phyloP scores from a whole-genome alignment of 2,113 vertebrate species.

The Coryphaenoides rupestris region DNA sequence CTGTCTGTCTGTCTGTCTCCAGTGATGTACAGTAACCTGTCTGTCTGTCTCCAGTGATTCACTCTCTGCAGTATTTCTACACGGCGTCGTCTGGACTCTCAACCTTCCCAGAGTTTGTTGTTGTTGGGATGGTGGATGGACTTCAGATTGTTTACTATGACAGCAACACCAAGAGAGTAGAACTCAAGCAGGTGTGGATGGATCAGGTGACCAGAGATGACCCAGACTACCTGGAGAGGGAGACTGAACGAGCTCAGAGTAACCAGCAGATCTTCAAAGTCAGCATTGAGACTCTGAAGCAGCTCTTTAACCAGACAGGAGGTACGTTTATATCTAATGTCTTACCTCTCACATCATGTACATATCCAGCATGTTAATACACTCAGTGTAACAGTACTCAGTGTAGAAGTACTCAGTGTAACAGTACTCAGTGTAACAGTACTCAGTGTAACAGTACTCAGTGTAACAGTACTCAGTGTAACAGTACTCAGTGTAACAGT shows the following conservation, averaged over 20 bases:
- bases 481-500: too few relatives aligned
- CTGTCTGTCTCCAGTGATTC: too few relatives aligned
- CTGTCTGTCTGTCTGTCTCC: too few relatives aligned
- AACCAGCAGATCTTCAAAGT: fast-evolving
- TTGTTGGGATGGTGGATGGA: conserved; percentile 38
- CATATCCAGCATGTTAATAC: neutral
- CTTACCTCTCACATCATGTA: neutral
- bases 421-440: too few relatives aligned
- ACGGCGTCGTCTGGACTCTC: conserved; percentile 8
- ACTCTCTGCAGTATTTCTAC: conserved; percentile 35
- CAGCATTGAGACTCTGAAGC: conserved; percentile 7
- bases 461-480: too few relatives aligned
- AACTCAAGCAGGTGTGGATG: too few relatives aligned
- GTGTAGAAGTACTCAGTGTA: too few relatives aligned
- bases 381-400: neutral
- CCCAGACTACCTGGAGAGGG: neutral
- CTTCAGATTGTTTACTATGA: too few relatives aligned
- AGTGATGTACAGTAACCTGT: too few relatives aligned
- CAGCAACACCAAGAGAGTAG: too few relatives aligned
- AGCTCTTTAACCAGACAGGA: conserved; percentile 45
- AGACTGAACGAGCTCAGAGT: fast-evolving
- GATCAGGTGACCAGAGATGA: too few relatives aligned
- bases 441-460: too few relatives aligned
- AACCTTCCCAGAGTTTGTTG: conserved; percentile 44
- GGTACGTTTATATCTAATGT: conserved; percentile 37